These are phyloP conservation scores for Orchesella cincta DNA, from an alignment of 1,140 invertebrate genomes.

Conservation along the genomic window DNA sequence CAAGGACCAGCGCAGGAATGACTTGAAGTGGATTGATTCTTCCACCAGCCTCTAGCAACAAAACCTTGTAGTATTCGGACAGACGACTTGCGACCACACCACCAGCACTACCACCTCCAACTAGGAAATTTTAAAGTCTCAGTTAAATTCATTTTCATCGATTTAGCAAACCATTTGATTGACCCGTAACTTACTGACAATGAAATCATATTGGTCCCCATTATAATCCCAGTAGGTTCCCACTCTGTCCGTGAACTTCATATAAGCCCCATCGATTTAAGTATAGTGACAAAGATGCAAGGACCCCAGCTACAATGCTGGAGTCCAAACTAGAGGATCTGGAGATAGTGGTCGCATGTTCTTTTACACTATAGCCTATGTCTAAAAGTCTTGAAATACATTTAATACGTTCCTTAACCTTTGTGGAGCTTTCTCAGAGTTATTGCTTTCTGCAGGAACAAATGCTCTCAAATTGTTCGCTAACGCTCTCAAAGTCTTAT, in stretches of 20 bases:
- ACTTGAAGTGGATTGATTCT: constrained; percentile 28
- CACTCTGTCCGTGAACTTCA: constrained; percentile 27
- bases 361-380: too few relatives aligned
- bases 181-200: background rate
- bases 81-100: constrained; percentile 5
- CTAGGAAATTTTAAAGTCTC: background rate
- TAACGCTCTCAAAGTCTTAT: too few relatives aligned
- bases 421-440: too few relatives aligned
- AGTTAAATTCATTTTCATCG: too few relatives aligned
- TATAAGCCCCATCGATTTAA: constrained; percentile 20
- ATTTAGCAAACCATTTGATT: background rate
- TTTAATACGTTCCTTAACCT: background rate
- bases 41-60: constrained; percentile 21
- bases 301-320: constrained; percentile 17
- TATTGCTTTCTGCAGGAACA: too few relatives aligned
- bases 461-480: too few relatives aligned
- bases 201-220: constrained; percentile 19
- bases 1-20: constrained; percentile 18
- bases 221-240: constrained; percentile 21
- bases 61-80: constrained; percentile 1
- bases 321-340: constrained; percentile 23
- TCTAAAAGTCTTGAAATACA: too few relatives aligned
- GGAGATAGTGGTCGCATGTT: constrained; percentile 1
- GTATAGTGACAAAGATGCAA: constrained; percentile 12
- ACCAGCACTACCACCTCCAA: background rate